Conservation (phyloP, 2,888 invertebrate genomes). For the Eupithecia vulgata region DNA sequence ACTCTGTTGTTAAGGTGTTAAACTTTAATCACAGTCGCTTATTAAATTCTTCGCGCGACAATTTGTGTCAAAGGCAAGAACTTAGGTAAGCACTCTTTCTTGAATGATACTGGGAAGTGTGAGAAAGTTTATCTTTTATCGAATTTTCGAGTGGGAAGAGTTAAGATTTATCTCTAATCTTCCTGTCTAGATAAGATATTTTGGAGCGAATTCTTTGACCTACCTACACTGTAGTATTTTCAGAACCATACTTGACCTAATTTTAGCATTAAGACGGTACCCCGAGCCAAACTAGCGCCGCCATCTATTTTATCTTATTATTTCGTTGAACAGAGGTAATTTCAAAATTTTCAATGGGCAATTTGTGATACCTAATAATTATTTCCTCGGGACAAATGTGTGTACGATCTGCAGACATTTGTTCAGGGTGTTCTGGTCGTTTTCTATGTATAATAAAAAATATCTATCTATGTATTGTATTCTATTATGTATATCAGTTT, state of each 20-base stretch:
- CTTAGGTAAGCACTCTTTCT: neutral
- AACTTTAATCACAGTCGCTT: neutral
- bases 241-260: neutral
- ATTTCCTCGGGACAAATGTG: too few species aligned
- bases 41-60: neutral
- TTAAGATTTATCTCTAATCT: conserved; percentile 41
- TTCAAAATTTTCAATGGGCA: too few species aligned
- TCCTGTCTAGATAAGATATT: conserved; percentile 42
- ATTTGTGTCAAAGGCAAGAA: neutral
- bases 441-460: too few species aligned
- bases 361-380: too few species aligned
- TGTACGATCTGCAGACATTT: too few species aligned
- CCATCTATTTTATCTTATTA: too few species aligned
- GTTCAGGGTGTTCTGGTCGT: too few species aligned
- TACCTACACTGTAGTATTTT: neutral
- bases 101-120: conserved; percentile 35
- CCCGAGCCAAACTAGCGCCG: too few species aligned
- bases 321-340: too few species aligned
- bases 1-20: neutral
- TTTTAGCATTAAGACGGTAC: too few species aligned
- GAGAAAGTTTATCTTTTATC: conserved; percentile 53
- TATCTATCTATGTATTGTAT: too few species aligned
- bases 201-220: neutral
- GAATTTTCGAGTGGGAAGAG: conserved; percentile 45
- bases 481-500: too few species aligned